Percentiles rank a stretch among this genome's conserved stretches.
Evolutionary conservation across 2,113 vertebrate genomes (phyloP).

Genomic region (Oryzias curvinotus): DNA sequence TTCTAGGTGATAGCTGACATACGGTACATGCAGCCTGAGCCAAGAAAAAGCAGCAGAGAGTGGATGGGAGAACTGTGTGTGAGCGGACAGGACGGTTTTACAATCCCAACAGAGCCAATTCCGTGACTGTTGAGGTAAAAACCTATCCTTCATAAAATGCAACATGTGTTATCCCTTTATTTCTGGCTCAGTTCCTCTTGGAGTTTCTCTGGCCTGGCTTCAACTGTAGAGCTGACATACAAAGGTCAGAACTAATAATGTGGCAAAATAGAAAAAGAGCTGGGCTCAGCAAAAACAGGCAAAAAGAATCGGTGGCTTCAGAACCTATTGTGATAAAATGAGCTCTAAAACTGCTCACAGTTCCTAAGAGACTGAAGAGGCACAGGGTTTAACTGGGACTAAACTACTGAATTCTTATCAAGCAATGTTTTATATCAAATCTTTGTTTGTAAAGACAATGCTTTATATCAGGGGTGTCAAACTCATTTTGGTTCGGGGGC

Average conservation of each 20-base stretch:
- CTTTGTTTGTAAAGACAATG: conserved; percentile 5
- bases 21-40: conserved; percentile 10
- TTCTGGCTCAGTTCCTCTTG: conserved; percentile 58
- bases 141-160: conserved; percentile 54
- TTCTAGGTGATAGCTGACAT: conserved; percentile 10
- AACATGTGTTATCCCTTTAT: conserved; percentile 71
- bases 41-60: conserved; percentile 25
- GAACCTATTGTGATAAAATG: conserved; percentile 16
- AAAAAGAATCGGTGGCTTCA: neutral
- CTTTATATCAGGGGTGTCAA: no score
- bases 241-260: conserved; percentile 68
- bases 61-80: conserved; percentile 23
- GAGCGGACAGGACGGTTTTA: conserved; percentile 33
- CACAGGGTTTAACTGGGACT: conserved; percentile 5
- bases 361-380: conserved; percentile 20
- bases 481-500: no score
- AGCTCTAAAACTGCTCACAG: conserved; percentile 16
- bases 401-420: conserved; percentile 39
- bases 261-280: conserved; percentile 30
- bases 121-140: conserved; percentile 27
- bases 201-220: conserved; percentile 43
- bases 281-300: conserved; percentile 43
- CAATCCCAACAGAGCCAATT: conserved; percentile 46
- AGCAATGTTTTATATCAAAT: neutral
- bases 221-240: conserved; percentile 35